Evolutionary conservation across 1,140 invertebrate genomes (phyloP).

Genomic region (Sitodiplosis mosellana): DNA sequence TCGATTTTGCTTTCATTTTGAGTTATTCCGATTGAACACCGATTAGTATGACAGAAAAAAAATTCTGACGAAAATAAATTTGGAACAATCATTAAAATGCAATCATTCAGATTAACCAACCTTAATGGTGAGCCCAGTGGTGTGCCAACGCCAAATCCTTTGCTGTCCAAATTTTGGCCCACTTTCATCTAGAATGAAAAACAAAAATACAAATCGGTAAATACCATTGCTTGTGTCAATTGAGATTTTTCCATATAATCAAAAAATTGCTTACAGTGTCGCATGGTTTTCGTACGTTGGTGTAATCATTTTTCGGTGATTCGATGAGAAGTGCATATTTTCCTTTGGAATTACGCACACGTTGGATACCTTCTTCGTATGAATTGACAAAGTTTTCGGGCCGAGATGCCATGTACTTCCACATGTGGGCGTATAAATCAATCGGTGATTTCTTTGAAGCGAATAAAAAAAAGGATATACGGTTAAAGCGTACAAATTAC

Average conservation of each 20-base stretch:
- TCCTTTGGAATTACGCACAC: constrained; percentile 64
- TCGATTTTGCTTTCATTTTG: too few species aligned
- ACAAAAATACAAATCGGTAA: too few species aligned
- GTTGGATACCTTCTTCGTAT: constrained; percentile 68
- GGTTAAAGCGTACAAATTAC: too few species aligned
- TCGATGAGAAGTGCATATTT: constrained; percentile 92
- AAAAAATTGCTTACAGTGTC: too few species aligned
- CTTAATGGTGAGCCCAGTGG: constrained; percentile 74
- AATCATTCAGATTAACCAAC: constrained; percentile 30
- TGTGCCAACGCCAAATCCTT: constrained; percentile 87
- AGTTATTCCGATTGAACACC: too few species aligned
- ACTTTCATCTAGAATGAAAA: too few species aligned
- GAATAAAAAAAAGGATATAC: too few species aligned
- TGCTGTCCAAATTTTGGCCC: constrained; percentile 76
- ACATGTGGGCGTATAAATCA: constrained; percentile 82
- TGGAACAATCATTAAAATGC: neutral
- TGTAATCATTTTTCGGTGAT: constrained; percentile 87
- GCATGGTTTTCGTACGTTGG: constrained; percentile 81
- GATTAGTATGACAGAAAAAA: too few species aligned
- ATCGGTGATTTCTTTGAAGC: constrained; percentile 56
- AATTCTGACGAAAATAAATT: neutral
- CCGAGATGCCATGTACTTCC: constrained; percentile 81
- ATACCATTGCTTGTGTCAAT: too few species aligned
- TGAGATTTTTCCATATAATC: too few species aligned
- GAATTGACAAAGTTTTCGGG: constrained; percentile 64